Conservation (phyloP, 2,888 invertebrate genomes). For the Hydrotaea cyrtoneurina region DNA sequence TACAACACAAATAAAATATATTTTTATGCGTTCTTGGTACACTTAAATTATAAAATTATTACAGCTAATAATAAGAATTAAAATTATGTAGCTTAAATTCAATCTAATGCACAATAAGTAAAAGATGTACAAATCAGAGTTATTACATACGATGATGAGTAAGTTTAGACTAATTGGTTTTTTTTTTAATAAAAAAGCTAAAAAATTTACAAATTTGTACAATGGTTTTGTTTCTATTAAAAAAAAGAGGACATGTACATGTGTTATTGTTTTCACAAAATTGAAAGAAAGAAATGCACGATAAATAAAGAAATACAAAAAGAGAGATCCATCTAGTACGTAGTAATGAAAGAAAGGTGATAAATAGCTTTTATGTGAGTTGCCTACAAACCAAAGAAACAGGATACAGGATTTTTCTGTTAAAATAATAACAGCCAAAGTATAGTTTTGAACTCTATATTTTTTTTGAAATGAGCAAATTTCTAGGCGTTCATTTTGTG, state of each 20-base stretch:
- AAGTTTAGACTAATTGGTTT: background rate
- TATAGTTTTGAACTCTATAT: slow-evolving; percentile 44
- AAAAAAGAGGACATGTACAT: background rate
- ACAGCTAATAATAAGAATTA: slow-evolving; percentile 3
- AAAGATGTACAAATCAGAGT: background rate
- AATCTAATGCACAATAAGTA: background rate
- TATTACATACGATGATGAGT: slow-evolving; percentile 1
- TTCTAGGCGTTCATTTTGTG: slow-evolving; percentile 46
- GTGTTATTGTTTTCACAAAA: background rate
- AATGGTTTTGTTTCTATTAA: slow-evolving; percentile 5
- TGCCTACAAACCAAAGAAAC: no score
- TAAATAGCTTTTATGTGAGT: slow-evolving; percentile 15
- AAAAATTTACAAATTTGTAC: slow-evolving; percentile 38
- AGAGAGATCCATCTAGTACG: slow-evolving; percentile 32
- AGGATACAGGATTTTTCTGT: no score
- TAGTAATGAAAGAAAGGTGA: background rate
- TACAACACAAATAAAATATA: slow-evolving; percentile 11
- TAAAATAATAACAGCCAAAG: slow-evolving; percentile 51
- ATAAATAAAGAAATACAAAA: slow-evolving; percentile 9
- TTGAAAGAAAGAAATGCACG: background rate
- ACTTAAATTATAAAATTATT: slow-evolving; percentile 14
- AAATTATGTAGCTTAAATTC: background rate
- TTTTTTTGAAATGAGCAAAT: slow-evolving; percentile 57
- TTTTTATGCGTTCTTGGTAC: slow-evolving; percentile 10
- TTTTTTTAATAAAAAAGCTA: slow-evolving; percentile 21